phyloP scores from a whole-genome alignment of 2,113 vertebrate genomes.

The Chiloscyllium plagiosum region DNA sequence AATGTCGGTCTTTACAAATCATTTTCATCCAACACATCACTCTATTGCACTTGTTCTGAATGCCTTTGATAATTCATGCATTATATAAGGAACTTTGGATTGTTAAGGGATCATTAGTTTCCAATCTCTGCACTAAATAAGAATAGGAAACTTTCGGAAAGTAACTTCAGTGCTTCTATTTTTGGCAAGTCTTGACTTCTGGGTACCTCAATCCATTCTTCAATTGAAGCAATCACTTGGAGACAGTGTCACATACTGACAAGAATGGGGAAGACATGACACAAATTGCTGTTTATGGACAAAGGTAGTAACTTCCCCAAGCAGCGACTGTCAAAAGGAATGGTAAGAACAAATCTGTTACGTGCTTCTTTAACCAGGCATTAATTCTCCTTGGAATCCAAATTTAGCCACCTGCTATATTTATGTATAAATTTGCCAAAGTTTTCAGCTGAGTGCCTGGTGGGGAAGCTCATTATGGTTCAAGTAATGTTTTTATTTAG shows the following conservation, averaged over 20 bases:
- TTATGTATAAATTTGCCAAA: conserved; percentile 1
- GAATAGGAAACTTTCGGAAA: not conserved
- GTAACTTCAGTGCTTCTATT: not conserved
- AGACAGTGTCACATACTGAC: conserved; percentile 1
- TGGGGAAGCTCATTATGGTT: conserved; percentile 12
- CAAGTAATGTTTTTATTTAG: conserved; percentile 30
- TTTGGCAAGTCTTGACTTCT: not conserved
- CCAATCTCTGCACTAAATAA: not conserved
- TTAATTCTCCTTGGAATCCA: not conserved
- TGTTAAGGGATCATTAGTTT: too few species aligned
- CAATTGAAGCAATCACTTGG: conserved; percentile 20
- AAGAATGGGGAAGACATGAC: conserved; percentile 1
- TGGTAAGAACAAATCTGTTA: not conserved
- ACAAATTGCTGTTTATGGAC: conserved; percentile 26
- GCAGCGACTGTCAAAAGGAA: conserved; percentile 20
- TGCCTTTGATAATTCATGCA: not conserved
- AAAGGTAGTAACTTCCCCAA: conserved; percentile 1
- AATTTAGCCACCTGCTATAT: not conserved
- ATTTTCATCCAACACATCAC: not conserved
- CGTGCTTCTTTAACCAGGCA: not conserved
- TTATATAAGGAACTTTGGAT: conserved; percentile 6
- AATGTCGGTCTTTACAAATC: not conserved
- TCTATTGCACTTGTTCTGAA: not conserved
- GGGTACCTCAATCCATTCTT: not conserved
- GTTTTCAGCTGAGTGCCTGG: conserved; percentile 10